Evolutionary conservation across 2,113 vertebrate genomes (phyloP), one percentile per base, ranked within the genome.

Genomic region (Labrus mixtus): DNA sequence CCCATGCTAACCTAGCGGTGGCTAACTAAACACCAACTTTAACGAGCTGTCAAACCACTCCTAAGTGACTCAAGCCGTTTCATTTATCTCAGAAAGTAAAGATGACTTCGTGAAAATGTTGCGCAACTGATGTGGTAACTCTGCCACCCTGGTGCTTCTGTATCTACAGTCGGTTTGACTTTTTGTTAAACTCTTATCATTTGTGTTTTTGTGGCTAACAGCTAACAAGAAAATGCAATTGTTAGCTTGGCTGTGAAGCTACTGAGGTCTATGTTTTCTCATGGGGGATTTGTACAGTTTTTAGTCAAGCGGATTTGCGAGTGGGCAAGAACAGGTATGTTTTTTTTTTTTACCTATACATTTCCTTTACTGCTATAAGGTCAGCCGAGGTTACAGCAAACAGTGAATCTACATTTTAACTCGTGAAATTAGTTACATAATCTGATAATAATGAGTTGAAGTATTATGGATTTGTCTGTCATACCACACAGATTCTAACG

Each of bases 261-360:
- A 23, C 66, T 2, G n/a, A 53, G 39, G 76, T 88, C 41, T 58
- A 89, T 91, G 90, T 85, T 81, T 45, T 68, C 58, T 72, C 73
- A 82, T 79, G 81, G 81, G 62, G 78, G 82, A 76, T n/a, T 78
- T 39, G 22, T 82, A 71, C 82, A 80, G 48, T 41, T 88, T 10
- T 45, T 83, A 55, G 54, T 33, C 25, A 90, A 83, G 77, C 89
- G 65, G 58, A 70, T 85, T 48, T 77, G 86, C 86, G 29, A 63
- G 70, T 78, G 85, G 78, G 29, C 25, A n/a, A 84, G 46, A 57
- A 76, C 90, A 83, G 93, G 91, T 94, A 90, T 48, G 71, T 19
- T 3, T 29, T n/a, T 50, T 37, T 20, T 2, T 3, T 20, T 19
- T 33, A 33, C 29, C n/a, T n/a, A 6, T 6, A 33, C 29, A 33